Conservation (phyloP, 2,888 invertebrate genomes). For the Ornithoptera alexandrae region DNA sequence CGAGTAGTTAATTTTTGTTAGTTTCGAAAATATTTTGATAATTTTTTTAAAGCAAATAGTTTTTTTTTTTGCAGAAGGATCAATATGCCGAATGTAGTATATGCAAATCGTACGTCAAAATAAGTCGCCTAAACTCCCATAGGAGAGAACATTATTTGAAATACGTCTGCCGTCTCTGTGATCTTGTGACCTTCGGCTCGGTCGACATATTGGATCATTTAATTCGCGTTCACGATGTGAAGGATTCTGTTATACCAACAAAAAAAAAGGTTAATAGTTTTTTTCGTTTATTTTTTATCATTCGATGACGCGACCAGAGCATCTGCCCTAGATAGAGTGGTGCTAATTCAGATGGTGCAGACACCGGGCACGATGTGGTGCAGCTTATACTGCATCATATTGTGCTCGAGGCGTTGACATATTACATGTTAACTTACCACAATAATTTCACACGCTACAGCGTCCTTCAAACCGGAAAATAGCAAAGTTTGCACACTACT, state of each 20-base stretch:
- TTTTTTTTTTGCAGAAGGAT: conserved; percentile 38
- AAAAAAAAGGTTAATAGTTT: background rate
- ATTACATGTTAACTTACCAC: too few relatives aligned
- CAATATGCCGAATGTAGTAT: conserved; percentile 42
- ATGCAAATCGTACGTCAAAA: conserved; percentile 40
- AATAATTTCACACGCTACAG: too few relatives aligned
- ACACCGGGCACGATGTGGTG: too few relatives aligned
- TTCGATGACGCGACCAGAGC: too few relatives aligned
- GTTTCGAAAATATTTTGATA: background rate
- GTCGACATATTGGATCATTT: conserved; percentile 42
- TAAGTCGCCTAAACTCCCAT: conserved; percentile 32
- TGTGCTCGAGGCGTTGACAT: too few relatives aligned
- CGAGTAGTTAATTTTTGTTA: too few relatives aligned
- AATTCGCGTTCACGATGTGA: conserved; percentile 37
- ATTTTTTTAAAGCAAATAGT: background rate
- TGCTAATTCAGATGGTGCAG: too few relatives aligned
- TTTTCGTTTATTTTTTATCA: background rate
- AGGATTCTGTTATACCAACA: background rate
- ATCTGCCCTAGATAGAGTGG: too few relatives aligned
- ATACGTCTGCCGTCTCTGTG: conserved; percentile 43
- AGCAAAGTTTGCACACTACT: too few relatives aligned
- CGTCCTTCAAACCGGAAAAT: too few relatives aligned
- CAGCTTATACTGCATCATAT: too few relatives aligned
- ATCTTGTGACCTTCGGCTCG: conserved; percentile 31
- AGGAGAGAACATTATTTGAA: conserved; percentile 38